A percentile compares a stretch with the other conserved stretches of the same genome.
Conservation (phyloP, 2,113 vertebrate genomes). For the Loxodonta africana region DNA sequence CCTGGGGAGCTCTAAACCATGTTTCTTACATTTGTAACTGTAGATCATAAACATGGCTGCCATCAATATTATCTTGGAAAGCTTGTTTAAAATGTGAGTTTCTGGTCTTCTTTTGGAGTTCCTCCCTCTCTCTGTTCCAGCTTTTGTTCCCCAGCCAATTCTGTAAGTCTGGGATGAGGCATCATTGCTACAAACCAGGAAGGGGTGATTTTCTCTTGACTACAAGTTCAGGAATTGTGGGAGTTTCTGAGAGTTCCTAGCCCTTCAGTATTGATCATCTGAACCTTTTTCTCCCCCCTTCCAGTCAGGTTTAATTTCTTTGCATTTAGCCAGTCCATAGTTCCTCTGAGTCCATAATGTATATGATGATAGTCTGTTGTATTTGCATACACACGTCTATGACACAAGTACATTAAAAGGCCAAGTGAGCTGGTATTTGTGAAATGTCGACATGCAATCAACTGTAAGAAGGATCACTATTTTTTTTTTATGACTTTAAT, state of each 20-base stretch:
- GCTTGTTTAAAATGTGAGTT: slow-evolving; percentile 8
- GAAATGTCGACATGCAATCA: background rate
- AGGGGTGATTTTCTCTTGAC: background rate
- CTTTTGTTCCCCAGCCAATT: background rate
- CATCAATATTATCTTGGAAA: background rate
- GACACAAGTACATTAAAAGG: background rate
- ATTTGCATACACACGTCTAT: background rate
- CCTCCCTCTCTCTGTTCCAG: no score
- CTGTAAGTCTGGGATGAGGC: background rate
- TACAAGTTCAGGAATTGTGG: background rate
- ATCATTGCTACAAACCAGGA: background rate
- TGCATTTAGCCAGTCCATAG: background rate
- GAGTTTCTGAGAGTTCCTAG: slow-evolving; percentile 15
- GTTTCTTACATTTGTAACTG: background rate
- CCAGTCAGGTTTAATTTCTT: background rate
- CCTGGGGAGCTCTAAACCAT: background rate
- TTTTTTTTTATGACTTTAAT: background rate
- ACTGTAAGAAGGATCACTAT: background rate
- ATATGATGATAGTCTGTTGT: background rate
- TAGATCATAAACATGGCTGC: background rate
- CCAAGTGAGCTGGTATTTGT: background rate
- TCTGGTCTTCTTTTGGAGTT: background rate
- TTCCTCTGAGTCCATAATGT: background rate
- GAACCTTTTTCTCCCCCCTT: background rate
- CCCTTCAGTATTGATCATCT: background rate